Base-by-base conservation (phyloP, 64 coral and sea anemone genomes). In the Montipora efflorescens region DNA sequence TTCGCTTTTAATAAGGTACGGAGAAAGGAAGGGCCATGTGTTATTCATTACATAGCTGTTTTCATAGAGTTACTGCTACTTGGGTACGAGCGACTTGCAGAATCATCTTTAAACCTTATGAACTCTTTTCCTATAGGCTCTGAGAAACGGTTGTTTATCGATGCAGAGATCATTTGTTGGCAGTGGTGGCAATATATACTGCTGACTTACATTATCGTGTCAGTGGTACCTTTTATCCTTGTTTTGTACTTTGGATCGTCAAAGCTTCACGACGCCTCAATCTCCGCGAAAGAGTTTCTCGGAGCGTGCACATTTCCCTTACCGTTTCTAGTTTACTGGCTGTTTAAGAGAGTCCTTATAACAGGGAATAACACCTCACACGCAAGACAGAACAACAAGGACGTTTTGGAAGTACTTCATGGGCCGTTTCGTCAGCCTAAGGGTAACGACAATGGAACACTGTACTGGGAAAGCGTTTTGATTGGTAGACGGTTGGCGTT, bases 391-490 rank as follows among this genome's bases (percentile, higher is more conserved):
- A 68, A n/a, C 15, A 91, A 19, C 43, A 52, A 86, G 50, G 91
- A 83, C 48, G 25, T 96, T 13, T 74, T 93, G 21, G 72, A 93
- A 79, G 82, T 96, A 0, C 87, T 96, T 6, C 88, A 93, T 64
- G 91, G 84, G 5, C 87, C 95, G n/a, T 96, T 96, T 77, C 82
- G 87, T 16, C 36, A 49, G 10, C 95, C 95, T 21, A 46, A 69
- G 7, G 49, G 22, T 22, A 23, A 67, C 6, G 50, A 52, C 53
- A 66, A 66, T 81, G 95, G 95, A 3, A 81, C 95, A 9, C 59
- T 93, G 4, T 85, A 96, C 66, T 96, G 95, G 95, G 95, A 96
- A 80, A 96, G 95, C 28, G 67, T 96, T 79, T 69, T 96, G 18
- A 96, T 93, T 67, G 95, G 87, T 21, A 87, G 95, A 87, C 48